A percentile compares a stretch with the other conserved stretches of the same genome.
Conservation (phyloP, 2,113 vertebrate genomes). For the Psephotus haematonotus region DNA sequence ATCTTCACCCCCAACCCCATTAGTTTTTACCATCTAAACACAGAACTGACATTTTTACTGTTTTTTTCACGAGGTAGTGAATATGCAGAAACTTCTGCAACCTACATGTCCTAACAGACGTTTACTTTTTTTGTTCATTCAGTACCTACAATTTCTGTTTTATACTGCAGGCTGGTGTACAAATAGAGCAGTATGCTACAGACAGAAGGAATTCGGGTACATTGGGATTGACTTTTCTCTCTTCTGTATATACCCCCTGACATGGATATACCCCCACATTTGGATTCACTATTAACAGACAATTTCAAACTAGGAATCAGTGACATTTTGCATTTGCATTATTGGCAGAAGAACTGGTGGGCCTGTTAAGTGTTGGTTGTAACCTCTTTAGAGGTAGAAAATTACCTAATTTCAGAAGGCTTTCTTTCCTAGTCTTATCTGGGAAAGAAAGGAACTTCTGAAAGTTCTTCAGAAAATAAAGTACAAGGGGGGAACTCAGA, state of each 20-base stretch:
- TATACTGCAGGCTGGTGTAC: neutral
- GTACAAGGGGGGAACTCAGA: neutral
- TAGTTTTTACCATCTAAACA: neutral
- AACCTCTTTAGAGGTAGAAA: neutral
- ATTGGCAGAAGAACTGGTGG: neutral
- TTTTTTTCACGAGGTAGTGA: neutral
- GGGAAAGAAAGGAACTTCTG: neutral
- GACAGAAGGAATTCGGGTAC: neutral
- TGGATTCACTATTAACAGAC: neutral
- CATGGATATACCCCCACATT: neutral
- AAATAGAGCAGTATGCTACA: neutral
- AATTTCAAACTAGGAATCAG: neutral
- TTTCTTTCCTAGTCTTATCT: neutral
- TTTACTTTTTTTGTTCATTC: neutral
- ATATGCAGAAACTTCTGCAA: neutral
- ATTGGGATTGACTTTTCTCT: neutral
- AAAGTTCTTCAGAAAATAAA: neutral
- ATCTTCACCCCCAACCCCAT: neutral
- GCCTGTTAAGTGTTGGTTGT: neutral
- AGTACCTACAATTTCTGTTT: neutral
- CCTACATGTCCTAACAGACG: accelerated
- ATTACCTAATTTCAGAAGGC: neutral
- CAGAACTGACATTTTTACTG: neutral
- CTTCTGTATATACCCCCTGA: neutral
- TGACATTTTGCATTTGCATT: neutral